A percentile compares a stretch with the other conserved stretches of the same genome.
These are phyloP conservation scores for Cyphomyrus discorhynchus DNA, from an alignment of 2,113 vertebrate species.

Conservation along the genomic window DNA sequence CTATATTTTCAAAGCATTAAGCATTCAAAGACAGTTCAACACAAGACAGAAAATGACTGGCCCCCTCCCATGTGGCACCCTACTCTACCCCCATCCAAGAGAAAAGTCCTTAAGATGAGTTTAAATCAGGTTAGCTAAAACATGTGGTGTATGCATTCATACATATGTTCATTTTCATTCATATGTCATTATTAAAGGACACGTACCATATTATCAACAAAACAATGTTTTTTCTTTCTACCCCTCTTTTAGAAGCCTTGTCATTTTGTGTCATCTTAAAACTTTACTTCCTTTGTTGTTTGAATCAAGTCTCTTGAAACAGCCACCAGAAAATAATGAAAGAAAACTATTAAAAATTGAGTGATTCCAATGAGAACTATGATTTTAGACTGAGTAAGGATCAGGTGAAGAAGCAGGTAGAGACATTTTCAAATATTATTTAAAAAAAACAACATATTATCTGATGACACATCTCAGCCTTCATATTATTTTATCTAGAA, in stretches of 20 bases:
- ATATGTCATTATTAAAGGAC: background rate
- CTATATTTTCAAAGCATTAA: background rate
- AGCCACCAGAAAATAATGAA: background rate
- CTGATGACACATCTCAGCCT: background rate
- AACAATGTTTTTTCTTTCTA: background rate
- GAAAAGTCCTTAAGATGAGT: background rate
- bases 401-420: background rate
- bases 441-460: background rate
- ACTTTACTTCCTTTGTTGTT: background rate
- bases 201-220: background rate
- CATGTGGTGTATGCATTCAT: background rate
- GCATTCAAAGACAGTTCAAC: background rate
- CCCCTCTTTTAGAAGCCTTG: background rate
- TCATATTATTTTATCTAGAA: background rate
- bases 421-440: background rate
- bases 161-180: background rate
- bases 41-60: background rate
- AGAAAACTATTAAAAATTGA: background rate
- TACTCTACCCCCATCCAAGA: background rate
- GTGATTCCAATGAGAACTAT: background rate
- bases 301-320: background rate
- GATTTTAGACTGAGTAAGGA: background rate
- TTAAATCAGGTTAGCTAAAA: background rate
- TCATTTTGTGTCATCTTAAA: background rate
- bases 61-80: background rate